These are phyloP conservation scores for Pseudorhombus dupliciocellatus DNA, from an alignment of 2,113 vertebrate genomes.

Conservation along the genomic window DNA sequence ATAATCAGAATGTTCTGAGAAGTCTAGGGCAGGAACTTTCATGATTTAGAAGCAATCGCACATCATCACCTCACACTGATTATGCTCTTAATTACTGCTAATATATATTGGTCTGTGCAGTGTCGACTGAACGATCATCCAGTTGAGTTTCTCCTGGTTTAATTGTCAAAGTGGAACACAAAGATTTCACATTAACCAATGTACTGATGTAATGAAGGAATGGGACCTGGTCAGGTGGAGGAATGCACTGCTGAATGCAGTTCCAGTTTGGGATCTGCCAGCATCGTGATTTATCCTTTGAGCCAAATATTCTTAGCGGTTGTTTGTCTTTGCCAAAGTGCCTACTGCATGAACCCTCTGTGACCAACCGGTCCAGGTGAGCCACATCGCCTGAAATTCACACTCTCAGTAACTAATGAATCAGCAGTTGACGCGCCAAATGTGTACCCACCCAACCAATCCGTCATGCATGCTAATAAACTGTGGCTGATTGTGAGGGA, in stretches of 20 bases:
- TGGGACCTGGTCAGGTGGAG: no score
- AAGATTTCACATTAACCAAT: no score
- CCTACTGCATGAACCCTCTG: conserved; percentile 31
- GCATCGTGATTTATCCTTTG: not conserved
- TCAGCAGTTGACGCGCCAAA: not conserved
- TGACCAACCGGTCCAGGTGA: not conserved
- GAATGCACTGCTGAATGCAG: no score
- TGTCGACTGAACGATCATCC: no score
- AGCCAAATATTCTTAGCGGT: not conserved
- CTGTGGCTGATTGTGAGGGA: conserved; percentile 21
- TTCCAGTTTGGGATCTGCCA: not conserved
- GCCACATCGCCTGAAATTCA: not conserved
- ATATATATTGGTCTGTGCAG: no score
- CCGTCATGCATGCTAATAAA: conserved; percentile 5
- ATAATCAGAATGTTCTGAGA: conserved; percentile 19
- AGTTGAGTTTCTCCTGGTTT: no score
- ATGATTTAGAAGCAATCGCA: not conserved
- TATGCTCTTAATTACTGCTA: not conserved
- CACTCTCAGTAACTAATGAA: conserved; percentile 2
- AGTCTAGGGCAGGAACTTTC: not conserved
- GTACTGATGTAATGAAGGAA: no score
- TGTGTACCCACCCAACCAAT: conserved; percentile 10
- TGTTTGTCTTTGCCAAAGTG: conserved; percentile 53
- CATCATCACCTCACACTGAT: conserved; percentile 13
- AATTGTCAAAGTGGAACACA: no score